These are phyloP conservation scores for Melangyna quadrimaculata DNA, from an alignment of 2,888 invertebrate species.

Conservation along the genomic window DNA sequence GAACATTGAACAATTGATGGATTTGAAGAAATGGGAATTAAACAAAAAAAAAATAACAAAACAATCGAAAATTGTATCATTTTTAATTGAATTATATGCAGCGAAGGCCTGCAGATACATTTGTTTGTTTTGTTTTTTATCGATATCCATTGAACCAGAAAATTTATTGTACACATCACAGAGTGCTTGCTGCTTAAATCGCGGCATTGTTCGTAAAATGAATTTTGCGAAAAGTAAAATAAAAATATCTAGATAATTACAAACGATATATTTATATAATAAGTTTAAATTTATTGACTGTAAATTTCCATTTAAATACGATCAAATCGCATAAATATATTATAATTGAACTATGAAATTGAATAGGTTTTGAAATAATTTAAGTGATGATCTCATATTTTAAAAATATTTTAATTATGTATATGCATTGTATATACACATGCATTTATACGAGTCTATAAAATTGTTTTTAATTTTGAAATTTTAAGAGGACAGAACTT, in stretches of 20 bases:
- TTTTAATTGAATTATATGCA: constrained; percentile 65
- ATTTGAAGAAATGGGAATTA: constrained; percentile 43
- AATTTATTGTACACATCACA: constrained; percentile 38
- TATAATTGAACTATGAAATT: constrained; percentile 19
- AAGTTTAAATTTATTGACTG: constrained; percentile 51
- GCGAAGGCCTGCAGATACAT: constrained; percentile 12
- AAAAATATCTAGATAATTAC: neutral
- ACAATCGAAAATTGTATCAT: constrained; percentile 55
- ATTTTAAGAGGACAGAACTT: too few relatives aligned
- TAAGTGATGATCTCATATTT: constrained; percentile 47
- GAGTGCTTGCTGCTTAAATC: constrained; percentile 38
- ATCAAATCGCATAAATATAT: neutral
- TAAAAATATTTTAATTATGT: neutral
- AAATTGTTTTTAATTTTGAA: too few relatives aligned
- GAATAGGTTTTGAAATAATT: neutral
- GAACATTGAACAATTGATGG: constrained; percentile 62
- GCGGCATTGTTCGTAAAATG: constrained; percentile 15
- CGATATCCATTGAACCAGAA: constrained; percentile 60
- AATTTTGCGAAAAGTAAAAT: neutral
- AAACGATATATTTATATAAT: neutral
- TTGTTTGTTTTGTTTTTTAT: constrained; percentile 2
- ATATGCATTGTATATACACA: too few relatives aligned
- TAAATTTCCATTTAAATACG: constrained; percentile 46
- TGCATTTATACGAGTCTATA: too few relatives aligned
- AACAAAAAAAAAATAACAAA: neutral